Evolutionary conservation across 2,797 vertebrate species (phyloP).

Genomic region (Xyrichtys novacula): DNA sequence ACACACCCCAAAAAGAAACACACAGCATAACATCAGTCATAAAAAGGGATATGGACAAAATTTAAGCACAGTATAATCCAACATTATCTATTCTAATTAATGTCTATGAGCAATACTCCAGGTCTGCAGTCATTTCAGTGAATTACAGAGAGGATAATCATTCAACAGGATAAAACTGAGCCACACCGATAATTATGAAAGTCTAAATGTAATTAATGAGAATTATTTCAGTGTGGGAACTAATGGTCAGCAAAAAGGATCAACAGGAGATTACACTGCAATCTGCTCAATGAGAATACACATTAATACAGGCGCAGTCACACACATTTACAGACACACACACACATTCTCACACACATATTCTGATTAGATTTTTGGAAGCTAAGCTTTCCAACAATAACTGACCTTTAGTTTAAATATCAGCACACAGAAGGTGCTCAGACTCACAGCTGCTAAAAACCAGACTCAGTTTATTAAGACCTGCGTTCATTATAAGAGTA

Average conservation of each 20-base stretch:
- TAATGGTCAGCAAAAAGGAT: conserved; percentile 53
- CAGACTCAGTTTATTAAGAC: conserved; percentile 36
- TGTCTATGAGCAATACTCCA: neutral
- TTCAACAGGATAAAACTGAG: conserved; percentile 25
- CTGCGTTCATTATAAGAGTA: conserved; percentile 31
- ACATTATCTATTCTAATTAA: neutral
- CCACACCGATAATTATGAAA: conserved; percentile 34
- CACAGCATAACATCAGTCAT: too few relatives aligned
- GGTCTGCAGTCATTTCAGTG: neutral
- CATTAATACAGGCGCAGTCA: neutral
- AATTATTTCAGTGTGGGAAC: conserved; percentile 54
- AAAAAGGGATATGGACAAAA: too few relatives aligned
- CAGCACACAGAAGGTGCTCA: conserved; percentile 75
- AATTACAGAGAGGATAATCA: conserved; percentile 6
- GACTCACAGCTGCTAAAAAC: conserved; percentile 56
- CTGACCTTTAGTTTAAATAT: conserved; percentile 79
- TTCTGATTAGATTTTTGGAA: conserved; percentile 61
- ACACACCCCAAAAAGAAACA: too few relatives aligned
- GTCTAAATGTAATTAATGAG: conserved; percentile 64
- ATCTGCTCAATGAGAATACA: conserved; percentile 59
- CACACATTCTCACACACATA: conserved; percentile 35
- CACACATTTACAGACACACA: conserved; percentile 20
- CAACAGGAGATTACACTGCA: conserved; percentile 67
- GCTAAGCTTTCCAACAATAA: conserved; percentile 68
- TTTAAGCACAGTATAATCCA: neutral